Percentiles rank a stretch among this genome's conserved stretches.
Conservation (phyloP, 2,888 invertebrate species). For the Chouioia cunea region DNA sequence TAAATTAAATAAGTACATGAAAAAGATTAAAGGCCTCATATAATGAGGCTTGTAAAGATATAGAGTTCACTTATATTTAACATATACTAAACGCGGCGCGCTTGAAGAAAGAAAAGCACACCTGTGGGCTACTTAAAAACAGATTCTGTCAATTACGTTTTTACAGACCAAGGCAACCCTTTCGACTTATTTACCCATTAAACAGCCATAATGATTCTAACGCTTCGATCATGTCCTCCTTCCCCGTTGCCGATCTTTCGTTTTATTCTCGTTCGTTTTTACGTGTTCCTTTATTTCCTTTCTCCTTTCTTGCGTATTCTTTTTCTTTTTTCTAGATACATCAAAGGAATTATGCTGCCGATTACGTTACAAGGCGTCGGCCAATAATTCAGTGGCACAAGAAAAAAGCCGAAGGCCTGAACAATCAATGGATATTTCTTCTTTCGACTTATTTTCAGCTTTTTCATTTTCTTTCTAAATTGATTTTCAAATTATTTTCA, state of each 20-base stretch:
- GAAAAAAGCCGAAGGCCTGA: slow-evolving; percentile 24
- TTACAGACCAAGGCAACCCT: slow-evolving; percentile 14
- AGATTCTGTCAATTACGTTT: slow-evolving; percentile 46
- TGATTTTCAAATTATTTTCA: neutral
- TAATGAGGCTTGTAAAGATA: slow-evolving; percentile 2
- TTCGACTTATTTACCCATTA: slow-evolving; percentile 45
- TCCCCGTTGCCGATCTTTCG: neutral
- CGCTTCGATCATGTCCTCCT: slow-evolving; percentile 23
- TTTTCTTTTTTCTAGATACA: neutral
- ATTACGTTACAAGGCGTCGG: slow-evolving; percentile 33
- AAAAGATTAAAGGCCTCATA: neutral
- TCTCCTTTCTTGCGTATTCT: neutral
- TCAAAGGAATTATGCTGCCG: slow-evolving; percentile 10
- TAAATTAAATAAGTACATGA: slow-evolving; percentile 19
- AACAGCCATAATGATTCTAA: slow-evolving; percentile 42
- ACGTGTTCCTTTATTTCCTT: too few species aligned
- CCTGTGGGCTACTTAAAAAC: slow-evolving; percentile 44
- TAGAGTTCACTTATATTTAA: slow-evolving; percentile 21
- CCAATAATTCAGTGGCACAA: slow-evolving; percentile 44
- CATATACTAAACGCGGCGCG: neutral
- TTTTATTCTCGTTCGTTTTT: too few species aligned
- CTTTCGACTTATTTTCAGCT: neutral
- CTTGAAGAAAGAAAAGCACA: slow-evolving; percentile 25
- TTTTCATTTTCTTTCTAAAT: neutral
- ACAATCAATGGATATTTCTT: slow-evolving; percentile 53